Evolutionary conservation across 2,113 vertebrate genomes (phyloP).

Genomic region (human (Homo sapiens)): GRCh38 chr1:184059001-184059500

Average conservation of each 20-base stretch:
- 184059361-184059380: neutral
- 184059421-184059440: neutral
- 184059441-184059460: neutral
- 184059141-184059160: neutral
- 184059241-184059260: neutral
- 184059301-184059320: neutral
- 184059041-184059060: neutral
- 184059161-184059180: neutral
- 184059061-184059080: neutral
- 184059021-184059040: neutral
- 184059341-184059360: neutral
- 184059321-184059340: neutral
- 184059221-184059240: neutral
- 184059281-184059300: neutral
- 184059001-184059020: neutral
- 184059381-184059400: neutral
- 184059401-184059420: neutral
- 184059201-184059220: too few species aligned
- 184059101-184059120: neutral
- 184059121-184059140: neutral
- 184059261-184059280: neutral
- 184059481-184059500: neutral
- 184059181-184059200: neutral
- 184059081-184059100: neutral
- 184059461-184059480: neutral